Evolutionary conservation across 2,888 invertebrate species (phyloP).

Genomic region (Pammene fasciana): DNA sequence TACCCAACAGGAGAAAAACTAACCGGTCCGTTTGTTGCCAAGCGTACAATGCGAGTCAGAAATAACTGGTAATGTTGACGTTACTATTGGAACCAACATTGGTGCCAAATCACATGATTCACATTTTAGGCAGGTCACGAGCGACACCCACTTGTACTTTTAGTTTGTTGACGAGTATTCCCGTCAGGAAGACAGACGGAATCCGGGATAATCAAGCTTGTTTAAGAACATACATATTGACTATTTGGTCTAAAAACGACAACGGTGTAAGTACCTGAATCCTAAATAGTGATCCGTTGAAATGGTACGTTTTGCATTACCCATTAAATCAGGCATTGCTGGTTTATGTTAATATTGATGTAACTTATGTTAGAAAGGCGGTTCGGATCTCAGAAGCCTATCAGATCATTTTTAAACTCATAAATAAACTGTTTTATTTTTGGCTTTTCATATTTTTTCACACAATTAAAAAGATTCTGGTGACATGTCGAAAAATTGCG

Average conservation of each 20-base stretch:
- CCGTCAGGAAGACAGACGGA: conserved; percentile 10
- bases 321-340: no score
- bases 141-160: conserved; percentile 63
- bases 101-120: conserved; percentile 79
- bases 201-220: conserved; percentile 20
- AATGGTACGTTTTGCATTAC: no score
- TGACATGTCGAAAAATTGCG: no score
- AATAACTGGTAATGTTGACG: conserved; percentile 71
- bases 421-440: no score
- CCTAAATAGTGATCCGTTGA: no score
- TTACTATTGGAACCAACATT: conserved; percentile 65
- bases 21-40: conserved; percentile 60
- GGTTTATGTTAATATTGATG: no score
- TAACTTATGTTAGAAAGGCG: no score
- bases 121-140: conserved; percentile 76
- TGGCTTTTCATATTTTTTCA: no score
- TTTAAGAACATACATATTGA: background rate
- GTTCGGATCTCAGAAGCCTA: no score
- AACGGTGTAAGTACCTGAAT: background rate
- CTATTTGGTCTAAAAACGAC: background rate
- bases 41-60: conserved; percentile 64
- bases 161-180: conserved; percentile 39
- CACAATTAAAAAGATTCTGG: no score
- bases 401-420: no score
- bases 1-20: conserved; percentile 53